These are phyloP conservation scores for Tragulus kanchil DNA, from an alignment of 2,113 vertebrate species.

Conservation along the genomic window DNA sequence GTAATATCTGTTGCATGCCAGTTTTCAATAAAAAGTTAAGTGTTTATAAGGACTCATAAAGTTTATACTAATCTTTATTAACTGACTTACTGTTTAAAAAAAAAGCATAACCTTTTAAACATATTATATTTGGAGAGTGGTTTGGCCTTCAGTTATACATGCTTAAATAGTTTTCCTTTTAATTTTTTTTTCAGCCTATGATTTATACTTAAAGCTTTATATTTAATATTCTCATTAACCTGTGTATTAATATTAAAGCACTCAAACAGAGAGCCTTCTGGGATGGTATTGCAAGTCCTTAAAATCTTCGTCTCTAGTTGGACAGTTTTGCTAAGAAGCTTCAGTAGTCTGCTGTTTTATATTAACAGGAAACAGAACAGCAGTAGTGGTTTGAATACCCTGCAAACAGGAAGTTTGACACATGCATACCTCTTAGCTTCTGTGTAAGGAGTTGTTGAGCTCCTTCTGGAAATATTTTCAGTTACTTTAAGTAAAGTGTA, in stretches of 20 bases:
- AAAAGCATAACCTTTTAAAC: constrained; percentile 30
- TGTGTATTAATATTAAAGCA: constrained; percentile 23
- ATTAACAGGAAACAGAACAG: constrained; percentile 89
- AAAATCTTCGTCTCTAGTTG: constrained; percentile 19
- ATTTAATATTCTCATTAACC: constrained; percentile 27
- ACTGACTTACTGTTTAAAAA: not conserved
- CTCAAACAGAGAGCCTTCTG: not conserved
- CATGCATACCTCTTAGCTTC: constrained; percentile 84
- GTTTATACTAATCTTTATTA: not conserved
- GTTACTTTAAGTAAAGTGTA: constrained; percentile 61
- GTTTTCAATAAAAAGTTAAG: constrained; percentile 56
- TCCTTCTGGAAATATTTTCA: constrained; percentile 81
- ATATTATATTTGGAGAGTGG: constrained; percentile 14
- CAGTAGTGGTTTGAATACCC: constrained; percentile 86
- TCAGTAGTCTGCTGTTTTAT: constrained; percentile 83
- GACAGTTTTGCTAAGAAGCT: constrained; percentile 74
- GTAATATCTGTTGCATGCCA: not conserved
- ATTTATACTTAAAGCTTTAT: not conserved
- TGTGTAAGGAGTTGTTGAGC: constrained; percentile 84
- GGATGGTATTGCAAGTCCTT: not conserved
- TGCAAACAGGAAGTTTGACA: constrained; percentile 94
- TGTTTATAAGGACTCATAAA: constrained; percentile 54
- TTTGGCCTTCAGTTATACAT: constrained; percentile 51
- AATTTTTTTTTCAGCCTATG: not conserved
- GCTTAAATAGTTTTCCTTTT: constrained; percentile 67